phyloP scores from a whole-genome alignment of 2,888 invertebrate species.

The Spodoptera exigua region DNA sequence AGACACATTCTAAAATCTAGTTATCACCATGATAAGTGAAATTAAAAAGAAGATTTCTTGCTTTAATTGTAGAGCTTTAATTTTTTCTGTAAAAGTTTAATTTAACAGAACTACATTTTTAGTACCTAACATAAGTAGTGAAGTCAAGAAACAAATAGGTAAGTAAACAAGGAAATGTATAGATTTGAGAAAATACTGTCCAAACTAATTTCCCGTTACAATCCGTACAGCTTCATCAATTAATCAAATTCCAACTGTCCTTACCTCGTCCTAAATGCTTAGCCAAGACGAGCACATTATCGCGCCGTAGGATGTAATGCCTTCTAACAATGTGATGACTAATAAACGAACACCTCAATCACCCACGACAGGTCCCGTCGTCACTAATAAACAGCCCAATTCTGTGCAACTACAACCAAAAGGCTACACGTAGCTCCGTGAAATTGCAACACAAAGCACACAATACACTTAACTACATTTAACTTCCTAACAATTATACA shows the following conservation, averaged over 20 bases:
- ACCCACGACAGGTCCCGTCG: slow-evolving; percentile 78
- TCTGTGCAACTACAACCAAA: slow-evolving; percentile 76
- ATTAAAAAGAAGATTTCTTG: too few species aligned
- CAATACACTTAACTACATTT: slow-evolving; percentile 86
- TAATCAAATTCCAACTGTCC: slow-evolving; percentile 8
- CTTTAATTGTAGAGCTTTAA: too few species aligned
- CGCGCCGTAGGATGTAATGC: slow-evolving; percentile 58
- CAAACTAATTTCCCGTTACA: not conserved
- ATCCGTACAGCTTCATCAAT: not conserved
- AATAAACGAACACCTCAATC: slow-evolving; percentile 80
- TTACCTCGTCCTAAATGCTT: slow-evolving; percentile 9
- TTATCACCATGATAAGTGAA: too few species aligned
- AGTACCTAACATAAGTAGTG: too few species aligned
- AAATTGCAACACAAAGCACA: slow-evolving; percentile 78
- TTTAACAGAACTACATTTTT: too few species aligned
- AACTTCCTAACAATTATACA: slow-evolving; percentile 87
- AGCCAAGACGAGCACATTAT: slow-evolving; percentile 48
- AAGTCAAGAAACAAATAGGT: too few species aligned
- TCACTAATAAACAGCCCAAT: slow-evolving; percentile 84
- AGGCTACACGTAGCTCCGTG: slow-evolving; percentile 75
- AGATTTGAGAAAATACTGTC: not conserved
- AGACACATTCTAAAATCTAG: not conserved
- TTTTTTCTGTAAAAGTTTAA: too few species aligned
- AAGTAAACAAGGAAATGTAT: too few species aligned
- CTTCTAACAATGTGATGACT: slow-evolving; percentile 67